Evolutionary conservation across 2,888 invertebrate species (phyloP).

Genomic region (Drosophila rubida): DNA sequence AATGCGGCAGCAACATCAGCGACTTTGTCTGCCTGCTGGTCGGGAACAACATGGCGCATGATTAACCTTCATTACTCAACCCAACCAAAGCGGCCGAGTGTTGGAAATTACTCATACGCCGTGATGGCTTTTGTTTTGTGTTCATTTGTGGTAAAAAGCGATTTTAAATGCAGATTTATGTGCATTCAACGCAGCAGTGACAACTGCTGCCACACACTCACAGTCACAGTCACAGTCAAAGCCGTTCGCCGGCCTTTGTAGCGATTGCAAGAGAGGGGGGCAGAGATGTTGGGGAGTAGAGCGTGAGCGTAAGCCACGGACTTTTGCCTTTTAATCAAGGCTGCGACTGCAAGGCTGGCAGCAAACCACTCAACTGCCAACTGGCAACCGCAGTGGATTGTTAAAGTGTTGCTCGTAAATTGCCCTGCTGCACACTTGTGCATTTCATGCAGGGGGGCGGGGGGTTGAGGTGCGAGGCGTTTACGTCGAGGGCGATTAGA

Average conservation of each 20-base stretch:
- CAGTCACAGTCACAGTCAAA: too few species aligned
- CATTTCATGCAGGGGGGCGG: background rate
- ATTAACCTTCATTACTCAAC: slow-evolving; percentile 71
- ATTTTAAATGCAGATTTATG: slow-evolving; percentile 77
- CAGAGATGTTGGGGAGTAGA: background rate
- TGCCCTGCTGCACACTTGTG: slow-evolving; percentile 28
- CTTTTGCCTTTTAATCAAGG: slow-evolving; percentile 70
- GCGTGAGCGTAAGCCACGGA: slow-evolving; percentile 40
- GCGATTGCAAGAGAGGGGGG: background rate
- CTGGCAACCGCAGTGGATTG: slow-evolving; percentile 51
- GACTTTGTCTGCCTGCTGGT: slow-evolving; percentile 39
- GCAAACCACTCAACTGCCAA: slow-evolving; percentile 36
- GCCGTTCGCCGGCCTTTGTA: background rate
- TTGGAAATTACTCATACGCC: slow-evolving; percentile 69
- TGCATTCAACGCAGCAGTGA: slow-evolving; percentile 66
- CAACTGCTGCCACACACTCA: slow-evolving; percentile 54
- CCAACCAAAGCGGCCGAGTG: slow-evolving; percentile 35
- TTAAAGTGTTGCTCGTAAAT: slow-evolving; percentile 53
- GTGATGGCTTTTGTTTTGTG: slow-evolving; percentile 50
- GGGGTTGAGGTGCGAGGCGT: background rate
- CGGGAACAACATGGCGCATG: slow-evolving; percentile 61
- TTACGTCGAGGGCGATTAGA: slow-evolving; percentile 7
- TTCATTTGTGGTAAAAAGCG: slow-evolving; percentile 68
- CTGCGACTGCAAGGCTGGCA: slow-evolving; percentile 55
- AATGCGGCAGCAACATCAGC: slow-evolving; percentile 11